Evolutionary conservation across 2,888 invertebrate species (phyloP).

Genomic region (Drosophila hawaiiensis): DNA sequence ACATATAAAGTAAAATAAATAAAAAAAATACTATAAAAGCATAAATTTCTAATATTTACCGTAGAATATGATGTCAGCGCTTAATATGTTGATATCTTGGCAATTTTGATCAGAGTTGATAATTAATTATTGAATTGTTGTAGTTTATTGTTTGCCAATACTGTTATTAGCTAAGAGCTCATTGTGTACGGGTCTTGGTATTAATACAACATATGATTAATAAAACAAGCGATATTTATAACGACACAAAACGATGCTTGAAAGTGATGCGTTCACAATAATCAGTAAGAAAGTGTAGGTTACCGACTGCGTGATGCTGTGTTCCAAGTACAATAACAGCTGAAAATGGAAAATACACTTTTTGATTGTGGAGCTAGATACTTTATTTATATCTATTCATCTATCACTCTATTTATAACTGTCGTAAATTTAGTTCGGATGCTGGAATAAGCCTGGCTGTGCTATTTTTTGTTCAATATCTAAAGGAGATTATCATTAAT

Average conservation of each 20-base stretch:
- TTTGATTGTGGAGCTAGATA: not conserved
- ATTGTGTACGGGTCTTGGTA: not conserved
- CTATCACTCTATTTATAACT: not conserved
- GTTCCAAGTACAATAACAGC: not conserved
- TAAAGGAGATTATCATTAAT: not conserved
- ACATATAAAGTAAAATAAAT: not conserved
- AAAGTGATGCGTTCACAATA: conserved; percentile 57
- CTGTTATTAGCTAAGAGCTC: not conserved
- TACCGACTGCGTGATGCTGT: not conserved
- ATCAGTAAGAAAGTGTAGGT: not conserved
- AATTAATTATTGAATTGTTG: not conserved
- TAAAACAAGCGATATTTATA: not conserved
- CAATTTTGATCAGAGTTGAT: not conserved
- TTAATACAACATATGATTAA: not conserved
- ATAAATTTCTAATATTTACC: conserved; percentile 38
- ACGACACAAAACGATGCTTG: conserved; percentile 24
- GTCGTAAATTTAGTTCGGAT: not conserved
- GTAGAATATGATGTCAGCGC: conserved; percentile 3
- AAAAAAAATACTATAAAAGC: conserved; percentile 32
- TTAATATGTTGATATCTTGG: not conserved
- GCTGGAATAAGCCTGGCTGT: too few relatives aligned
- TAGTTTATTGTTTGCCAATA: not conserved
- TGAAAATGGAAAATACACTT: not conserved
- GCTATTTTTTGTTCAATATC: not conserved
- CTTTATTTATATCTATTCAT: not conserved